Percentiles rank a stretch among this genome's conserved stretches.
Conservation (phyloP, 1,140 invertebrate genomes). For the Rhagoletis pomonella region DNA sequence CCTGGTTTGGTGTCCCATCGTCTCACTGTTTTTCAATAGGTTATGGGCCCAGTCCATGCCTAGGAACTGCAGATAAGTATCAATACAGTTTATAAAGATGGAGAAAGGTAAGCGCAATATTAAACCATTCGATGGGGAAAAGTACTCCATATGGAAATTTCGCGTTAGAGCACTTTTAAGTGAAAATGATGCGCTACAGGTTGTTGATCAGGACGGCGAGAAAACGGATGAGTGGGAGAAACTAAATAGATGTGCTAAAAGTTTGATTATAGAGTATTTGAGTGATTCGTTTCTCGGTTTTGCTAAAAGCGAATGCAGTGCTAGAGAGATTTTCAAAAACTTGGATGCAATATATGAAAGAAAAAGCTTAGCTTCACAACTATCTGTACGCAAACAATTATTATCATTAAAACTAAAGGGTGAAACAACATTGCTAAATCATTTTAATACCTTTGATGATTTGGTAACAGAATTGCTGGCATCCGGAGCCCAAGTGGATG, state of each 20-base stretch:
- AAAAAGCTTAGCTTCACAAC: too few species aligned
- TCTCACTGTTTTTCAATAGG: too few species aligned
- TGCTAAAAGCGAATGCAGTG: not conserved
- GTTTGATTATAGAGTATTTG: not conserved
- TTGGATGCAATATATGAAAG: conserved; percentile 11
- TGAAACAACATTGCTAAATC: not conserved
- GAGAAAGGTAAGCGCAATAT: not conserved
- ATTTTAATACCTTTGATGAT: not conserved
- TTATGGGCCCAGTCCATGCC: too few species aligned
- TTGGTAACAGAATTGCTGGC: conserved; percentile 39
- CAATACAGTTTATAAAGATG: too few species aligned
- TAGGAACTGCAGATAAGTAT: too few species aligned
- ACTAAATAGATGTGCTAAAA: not conserved
- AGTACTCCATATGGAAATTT: not conserved
- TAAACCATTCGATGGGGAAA: not conserved
- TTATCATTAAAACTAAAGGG: not conserved
- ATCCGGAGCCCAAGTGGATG: conserved; percentile 69
- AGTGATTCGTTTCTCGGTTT: conserved; percentile 19
- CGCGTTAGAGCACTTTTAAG: not conserved
- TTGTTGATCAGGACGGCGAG: not conserved
- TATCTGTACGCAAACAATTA: too few species aligned
- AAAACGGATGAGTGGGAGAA: not conserved
- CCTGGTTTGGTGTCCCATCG: too few species aligned
- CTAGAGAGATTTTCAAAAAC: not conserved
- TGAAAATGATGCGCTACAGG: not conserved